Percentiles rank a stretch among this genome's conserved stretches.
Evolutionary conservation across 2,113 vertebrate genomes (phyloP).

Genomic region (Tor tambroides): DNA sequence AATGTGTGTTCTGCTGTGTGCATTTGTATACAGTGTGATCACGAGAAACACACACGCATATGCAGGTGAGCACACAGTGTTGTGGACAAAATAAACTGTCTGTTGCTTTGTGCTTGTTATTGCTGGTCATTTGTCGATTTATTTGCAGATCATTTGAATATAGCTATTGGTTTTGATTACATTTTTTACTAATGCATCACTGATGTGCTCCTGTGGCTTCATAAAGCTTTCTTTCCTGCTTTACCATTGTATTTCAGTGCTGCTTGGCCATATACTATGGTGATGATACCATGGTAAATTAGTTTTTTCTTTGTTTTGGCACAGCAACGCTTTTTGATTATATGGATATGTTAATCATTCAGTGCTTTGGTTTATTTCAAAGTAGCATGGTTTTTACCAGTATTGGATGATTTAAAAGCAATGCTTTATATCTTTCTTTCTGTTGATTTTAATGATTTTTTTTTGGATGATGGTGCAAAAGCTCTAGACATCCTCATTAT

Average conservation of each 20-base stretch:
- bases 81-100: conserved; percentile 33
- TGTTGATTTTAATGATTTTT: neutral
- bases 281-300: neutral
- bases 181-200: neutral
- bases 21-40: neutral
- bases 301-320: neutral
- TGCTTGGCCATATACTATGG: neutral
- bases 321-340: neutral
- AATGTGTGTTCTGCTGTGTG: neutral
- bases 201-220: neutral
- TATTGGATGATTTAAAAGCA: neutral
- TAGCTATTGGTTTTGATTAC: neutral
- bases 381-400: neutral
- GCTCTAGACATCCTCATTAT: neutral
- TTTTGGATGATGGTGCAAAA: neutral
- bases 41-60: neutral
- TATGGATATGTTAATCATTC: neutral
- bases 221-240: neutral
- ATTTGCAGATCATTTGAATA: neutral
- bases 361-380: neutral
- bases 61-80: neutral
- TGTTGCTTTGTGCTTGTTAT: conserved; percentile 56
- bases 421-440: neutral
- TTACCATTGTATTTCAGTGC: neutral
- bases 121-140: neutral